These are phyloP conservation scores for Mormyrops attenuatus DNA, from an alignment of 2,797 vertebrate genomes.

Conservation along the genomic window DNA sequence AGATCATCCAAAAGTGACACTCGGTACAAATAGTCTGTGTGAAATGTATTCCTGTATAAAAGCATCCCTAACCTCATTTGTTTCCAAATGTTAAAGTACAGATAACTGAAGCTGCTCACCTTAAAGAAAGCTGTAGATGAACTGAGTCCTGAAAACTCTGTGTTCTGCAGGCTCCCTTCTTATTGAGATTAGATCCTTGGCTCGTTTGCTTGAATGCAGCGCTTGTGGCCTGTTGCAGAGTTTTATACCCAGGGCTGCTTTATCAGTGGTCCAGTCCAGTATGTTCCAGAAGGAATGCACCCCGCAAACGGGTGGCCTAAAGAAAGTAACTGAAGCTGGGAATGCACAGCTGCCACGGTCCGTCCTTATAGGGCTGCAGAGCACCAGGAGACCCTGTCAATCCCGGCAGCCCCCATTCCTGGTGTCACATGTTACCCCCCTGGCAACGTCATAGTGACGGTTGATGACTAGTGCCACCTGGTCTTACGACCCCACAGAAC, in stretches of 20 bases:
- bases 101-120: background rate
- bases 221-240: constrained; percentile 33
- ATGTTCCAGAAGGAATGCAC: constrained; percentile 64
- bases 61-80: background rate
- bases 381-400: constrained; percentile 68
- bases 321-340: constrained; percentile 35
- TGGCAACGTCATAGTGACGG: constrained; percentile 50
- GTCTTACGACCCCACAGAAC: background rate
- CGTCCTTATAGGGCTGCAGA: constrained; percentile 66
- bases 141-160: constrained; percentile 10
- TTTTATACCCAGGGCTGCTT: constrained; percentile 61
- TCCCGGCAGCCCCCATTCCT: constrained; percentile 47
- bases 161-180: constrained; percentile 29
- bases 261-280: constrained; percentile 64
- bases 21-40: background rate
- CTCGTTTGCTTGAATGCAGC: constrained; percentile 29
- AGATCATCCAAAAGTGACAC: background rate
- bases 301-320: constrained; percentile 38
- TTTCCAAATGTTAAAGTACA: background rate
- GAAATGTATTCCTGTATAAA: background rate
- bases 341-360: constrained; percentile 33
- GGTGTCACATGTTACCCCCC: constrained; percentile 18
- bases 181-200: constrained; percentile 35
- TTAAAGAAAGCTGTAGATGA: background rate
- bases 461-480: constrained; percentile 41